Conservation (phyloP, 2,797 vertebrate species). For the Salarias fasciatus region DNA sequence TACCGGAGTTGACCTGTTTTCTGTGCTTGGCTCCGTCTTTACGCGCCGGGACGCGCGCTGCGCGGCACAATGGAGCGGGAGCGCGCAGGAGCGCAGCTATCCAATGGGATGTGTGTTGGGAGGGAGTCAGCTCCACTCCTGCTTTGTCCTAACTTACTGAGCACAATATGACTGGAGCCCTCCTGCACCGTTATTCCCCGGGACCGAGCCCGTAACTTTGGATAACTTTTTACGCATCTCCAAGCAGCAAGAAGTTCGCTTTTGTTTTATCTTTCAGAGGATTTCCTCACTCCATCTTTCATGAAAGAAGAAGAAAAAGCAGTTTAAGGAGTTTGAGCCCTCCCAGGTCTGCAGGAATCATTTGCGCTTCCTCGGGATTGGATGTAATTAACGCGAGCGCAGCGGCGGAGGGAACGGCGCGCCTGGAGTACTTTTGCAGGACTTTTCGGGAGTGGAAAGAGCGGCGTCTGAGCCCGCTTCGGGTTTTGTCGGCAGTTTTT, state of each 20-base stretch:
- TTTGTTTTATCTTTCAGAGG: constrained; percentile 5
- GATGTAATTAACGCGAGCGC: constrained; percentile 25
- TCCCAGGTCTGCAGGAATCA: constrained; percentile 49
- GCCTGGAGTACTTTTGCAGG: constrained; percentile 47
- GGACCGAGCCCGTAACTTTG: constrained; percentile 67
- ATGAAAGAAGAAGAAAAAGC: constrained; percentile 8
- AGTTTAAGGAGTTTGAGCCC: constrained; percentile 41
- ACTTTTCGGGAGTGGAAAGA: constrained; percentile 13
- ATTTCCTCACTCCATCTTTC: constrained; percentile 7
- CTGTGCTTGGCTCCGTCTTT: constrained; percentile 64
- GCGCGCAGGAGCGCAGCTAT: constrained; percentile 55
- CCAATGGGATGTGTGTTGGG: constrained; percentile 80
- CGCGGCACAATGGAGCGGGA: constrained; percentile 56
- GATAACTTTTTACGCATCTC: constrained; percentile 47
- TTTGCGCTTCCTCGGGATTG: constrained; percentile 49
- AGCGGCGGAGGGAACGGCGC: constrained; percentile 40
- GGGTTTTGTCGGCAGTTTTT: constrained; percentile 24
- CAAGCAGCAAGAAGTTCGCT: constrained; percentile 38
- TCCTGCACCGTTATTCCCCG: constrained; percentile 79
- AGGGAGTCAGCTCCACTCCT: constrained; percentile 77
- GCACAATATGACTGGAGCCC: constrained; percentile 77
- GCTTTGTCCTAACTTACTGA: constrained; percentile 83
- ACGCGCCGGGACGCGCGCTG: constrained; percentile 23
- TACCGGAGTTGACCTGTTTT: constrained; percentile 70
- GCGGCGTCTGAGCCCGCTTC: neutral